Conservation (phyloP, 2,797 vertebrate species). For the Pelodytes ibericus region DNA sequence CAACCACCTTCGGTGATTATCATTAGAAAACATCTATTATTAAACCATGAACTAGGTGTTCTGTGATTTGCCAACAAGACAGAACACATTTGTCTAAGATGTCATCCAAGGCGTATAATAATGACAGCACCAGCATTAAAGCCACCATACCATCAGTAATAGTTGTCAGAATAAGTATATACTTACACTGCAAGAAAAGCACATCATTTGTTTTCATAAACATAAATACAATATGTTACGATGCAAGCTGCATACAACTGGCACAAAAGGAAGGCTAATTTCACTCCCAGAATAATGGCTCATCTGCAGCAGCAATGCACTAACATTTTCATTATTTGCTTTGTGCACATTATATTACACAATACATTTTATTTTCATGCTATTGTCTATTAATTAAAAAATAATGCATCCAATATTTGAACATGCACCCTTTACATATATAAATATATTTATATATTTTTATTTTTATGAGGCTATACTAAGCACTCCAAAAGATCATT, state of each 20-base stretch:
- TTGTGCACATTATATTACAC: not conserved
- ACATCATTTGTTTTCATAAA: slow-evolving; percentile 4
- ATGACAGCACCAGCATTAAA: not conserved
- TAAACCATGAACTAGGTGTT: not conserved
- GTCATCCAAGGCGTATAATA: not conserved
- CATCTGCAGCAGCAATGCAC: not conserved
- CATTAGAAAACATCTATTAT: not conserved
- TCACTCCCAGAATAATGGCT: not conserved
- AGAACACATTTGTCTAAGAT: not conserved
- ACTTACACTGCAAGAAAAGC: not conserved
- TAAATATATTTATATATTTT: slow-evolving; percentile 13
- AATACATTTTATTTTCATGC: not conserved
- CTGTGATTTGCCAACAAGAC: not conserved
- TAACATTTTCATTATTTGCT: not conserved
- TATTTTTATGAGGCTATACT: not conserved
- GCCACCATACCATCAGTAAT: not conserved
- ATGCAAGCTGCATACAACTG: not conserved
- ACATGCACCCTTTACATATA: not conserved
- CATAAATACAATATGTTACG: not conserved
- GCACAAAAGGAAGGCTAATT: not conserved
- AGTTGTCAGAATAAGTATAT: not conserved
- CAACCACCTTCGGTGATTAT: too few species aligned
- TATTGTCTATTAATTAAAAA: not conserved
- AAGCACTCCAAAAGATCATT: not conserved
- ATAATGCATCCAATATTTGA: not conserved